Evolutionary conservation across 2,888 invertebrate species (phyloP).

Genomic region (Anagyrus pseudococci): DNA sequence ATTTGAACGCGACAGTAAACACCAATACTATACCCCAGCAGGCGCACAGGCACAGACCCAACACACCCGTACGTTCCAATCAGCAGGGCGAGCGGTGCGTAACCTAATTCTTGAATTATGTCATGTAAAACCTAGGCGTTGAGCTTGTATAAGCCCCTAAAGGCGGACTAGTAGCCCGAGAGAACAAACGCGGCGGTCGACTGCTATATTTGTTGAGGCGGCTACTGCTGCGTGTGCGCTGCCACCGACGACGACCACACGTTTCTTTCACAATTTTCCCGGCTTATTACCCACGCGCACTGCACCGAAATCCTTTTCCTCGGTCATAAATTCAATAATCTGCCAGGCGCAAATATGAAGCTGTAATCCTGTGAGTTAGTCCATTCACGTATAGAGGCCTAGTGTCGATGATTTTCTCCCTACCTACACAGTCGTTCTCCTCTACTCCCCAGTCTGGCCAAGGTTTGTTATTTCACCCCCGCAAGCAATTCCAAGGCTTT

Average conservation of each 20-base stretch:
- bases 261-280: background rate
- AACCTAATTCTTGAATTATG: conserved; percentile 32
- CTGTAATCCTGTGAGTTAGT: conserved; percentile 42
- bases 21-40: no score
- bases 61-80: conserved; percentile 3
- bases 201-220: no score
- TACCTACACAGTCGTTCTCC: conserved; percentile 11
- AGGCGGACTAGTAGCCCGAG: no score
- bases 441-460: background rate
- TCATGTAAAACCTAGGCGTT: conserved; percentile 18
- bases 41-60: no score
- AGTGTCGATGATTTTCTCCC: conserved; percentile 13
- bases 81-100: conserved; percentile 13
- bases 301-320: conserved; percentile 27
- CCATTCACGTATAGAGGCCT: conserved; percentile 45
- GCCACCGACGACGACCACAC: background rate
- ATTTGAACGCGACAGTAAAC: no score
- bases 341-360: conserved; percentile 44
- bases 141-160: background rate
- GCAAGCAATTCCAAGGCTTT: no score
- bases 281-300: background rate
- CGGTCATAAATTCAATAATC: conserved; percentile 51
- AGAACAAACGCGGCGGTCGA: no score
- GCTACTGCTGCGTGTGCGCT: no score
- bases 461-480: no score